These are phyloP conservation scores for Sarcophaga peregrina DNA, from an alignment of 1,140 invertebrate genomes.

Conservation along the genomic window DNA sequence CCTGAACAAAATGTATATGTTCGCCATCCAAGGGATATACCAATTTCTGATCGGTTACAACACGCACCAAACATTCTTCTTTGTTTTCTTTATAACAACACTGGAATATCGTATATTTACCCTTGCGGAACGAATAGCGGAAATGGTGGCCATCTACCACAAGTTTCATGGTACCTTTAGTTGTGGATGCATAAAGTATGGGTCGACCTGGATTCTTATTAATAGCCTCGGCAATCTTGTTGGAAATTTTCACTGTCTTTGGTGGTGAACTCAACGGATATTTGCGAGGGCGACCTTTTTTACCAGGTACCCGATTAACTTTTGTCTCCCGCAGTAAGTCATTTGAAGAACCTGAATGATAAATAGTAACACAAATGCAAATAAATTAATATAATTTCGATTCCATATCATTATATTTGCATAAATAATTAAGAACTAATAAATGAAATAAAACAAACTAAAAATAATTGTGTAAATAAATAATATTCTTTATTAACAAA, in stretches of 20 bases:
- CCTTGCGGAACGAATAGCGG: slow-evolving; percentile 61
- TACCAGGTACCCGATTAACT: not conserved
- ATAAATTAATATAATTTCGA: not conserved
- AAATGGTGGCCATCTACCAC: slow-evolving; percentile 61
- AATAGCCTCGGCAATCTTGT: slow-evolving; percentile 39
- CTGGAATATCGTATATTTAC: slow-evolving; percentile 61
- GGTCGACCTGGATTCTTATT: slow-evolving; percentile 44
- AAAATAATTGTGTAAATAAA: not conserved
- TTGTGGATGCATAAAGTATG: slow-evolving; percentile 60
- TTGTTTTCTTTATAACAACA: slow-evolving; percentile 62
- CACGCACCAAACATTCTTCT: slow-evolving; percentile 61
- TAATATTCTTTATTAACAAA: slow-evolving; percentile 20
- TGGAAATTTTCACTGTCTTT: not conserved
- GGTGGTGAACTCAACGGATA: not conserved
- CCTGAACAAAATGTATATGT: slow-evolving; percentile 60
- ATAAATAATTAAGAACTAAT: not conserved
- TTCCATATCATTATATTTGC: not conserved
- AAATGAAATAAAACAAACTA: slow-evolving; percentile 8
- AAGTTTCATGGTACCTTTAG: slow-evolving; percentile 63
- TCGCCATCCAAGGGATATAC: slow-evolving; percentile 62
- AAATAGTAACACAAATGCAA: not conserved
- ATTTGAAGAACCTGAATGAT: not conserved
- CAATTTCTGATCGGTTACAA: slow-evolving; percentile 61
- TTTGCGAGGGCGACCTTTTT: not conserved
- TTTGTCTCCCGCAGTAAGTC: not conserved